Evolutionary conservation across 2,888 invertebrate genomes (phyloP).

Genomic region (Luperina nickerlii): DNA sequence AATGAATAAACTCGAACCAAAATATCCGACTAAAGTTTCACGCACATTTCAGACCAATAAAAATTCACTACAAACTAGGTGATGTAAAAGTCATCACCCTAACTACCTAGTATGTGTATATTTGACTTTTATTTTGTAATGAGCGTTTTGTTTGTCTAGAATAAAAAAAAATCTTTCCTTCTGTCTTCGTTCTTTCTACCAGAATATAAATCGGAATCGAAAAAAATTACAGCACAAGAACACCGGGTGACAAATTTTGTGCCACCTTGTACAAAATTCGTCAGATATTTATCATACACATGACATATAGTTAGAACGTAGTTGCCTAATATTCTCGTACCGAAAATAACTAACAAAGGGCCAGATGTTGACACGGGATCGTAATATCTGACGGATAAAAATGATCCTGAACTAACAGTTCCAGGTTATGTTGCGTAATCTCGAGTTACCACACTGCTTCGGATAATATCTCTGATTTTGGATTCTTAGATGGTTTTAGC

Average conservation of each 20-base stretch:
- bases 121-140: too few relatives aligned
- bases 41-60: not conserved
- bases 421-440: conserved; percentile 34
- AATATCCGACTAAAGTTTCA: not conserved
- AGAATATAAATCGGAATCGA: too few relatives aligned
- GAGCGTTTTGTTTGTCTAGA: too few relatives aligned
- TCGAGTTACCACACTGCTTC: conserved; percentile 17
- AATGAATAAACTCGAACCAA: not conserved
- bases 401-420: conserved; percentile 59
- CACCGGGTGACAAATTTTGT: not conserved
- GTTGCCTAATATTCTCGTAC: conserved; percentile 34
- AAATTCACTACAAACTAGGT: not conserved
- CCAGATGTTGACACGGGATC: conserved; percentile 51
- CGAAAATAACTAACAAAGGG: conserved; percentile 51
- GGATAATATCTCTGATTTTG: conserved; percentile 24
- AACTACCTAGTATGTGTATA: too few relatives aligned
- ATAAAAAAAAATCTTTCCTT: too few relatives aligned
- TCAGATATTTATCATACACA: conserved; percentile 21
- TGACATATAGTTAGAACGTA: not conserved
- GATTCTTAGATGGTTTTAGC: not conserved
- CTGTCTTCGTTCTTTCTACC: too few relatives aligned
- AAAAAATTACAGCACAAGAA: not conserved
- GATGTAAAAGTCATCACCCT: too few relatives aligned
- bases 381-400: conserved; percentile 61
- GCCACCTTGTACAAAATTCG: not conserved